Percentiles rank a stretch among this genome's conserved stretches.
phyloP scores from a whole-genome alignment of 2,797 vertebrate species.

The Pangasius larnaudii region DNA sequence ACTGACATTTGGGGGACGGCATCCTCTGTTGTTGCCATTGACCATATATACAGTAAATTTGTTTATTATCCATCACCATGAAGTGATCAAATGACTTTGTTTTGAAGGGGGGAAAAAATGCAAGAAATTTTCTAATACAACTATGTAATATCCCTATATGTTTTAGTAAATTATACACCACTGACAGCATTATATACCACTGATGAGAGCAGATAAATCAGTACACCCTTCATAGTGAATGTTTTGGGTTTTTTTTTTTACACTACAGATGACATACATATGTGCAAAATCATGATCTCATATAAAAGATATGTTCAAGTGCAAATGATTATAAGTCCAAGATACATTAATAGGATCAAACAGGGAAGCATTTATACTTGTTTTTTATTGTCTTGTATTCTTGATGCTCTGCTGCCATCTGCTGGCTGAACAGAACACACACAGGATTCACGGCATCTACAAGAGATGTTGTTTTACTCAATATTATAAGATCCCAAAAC shows the following conservation, averaged over 20 bases:
- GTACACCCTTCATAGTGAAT: not conserved
- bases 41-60: not conserved
- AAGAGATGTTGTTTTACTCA: not conserved
- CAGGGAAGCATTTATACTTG: not conserved
- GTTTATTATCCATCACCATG: not conserved
- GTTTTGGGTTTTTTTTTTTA: not conserved
- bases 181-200: not conserved
- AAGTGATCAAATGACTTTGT: not conserved
- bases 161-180: not conserved
- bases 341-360: not conserved
- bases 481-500: no score
- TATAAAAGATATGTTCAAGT: not conserved
- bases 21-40: not conserved
- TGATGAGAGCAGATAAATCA: not conserved
- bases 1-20: not conserved
- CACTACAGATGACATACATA: not conserved
- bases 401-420: slow-evolving; percentile 46
- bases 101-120: not conserved
- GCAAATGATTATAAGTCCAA: not conserved
- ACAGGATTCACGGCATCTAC: not conserved
- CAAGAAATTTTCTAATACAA: not conserved
- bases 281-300: not conserved
- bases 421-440: slow-evolving; percentile 27
- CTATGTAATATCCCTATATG: not conserved
- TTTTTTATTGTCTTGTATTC: slow-evolving; percentile 3